Evolutionary conservation across 2,888 invertebrate species (phyloP), one percentile per base, ranked within the genome.

Genomic region (Cataglyphis albicans): DNA sequence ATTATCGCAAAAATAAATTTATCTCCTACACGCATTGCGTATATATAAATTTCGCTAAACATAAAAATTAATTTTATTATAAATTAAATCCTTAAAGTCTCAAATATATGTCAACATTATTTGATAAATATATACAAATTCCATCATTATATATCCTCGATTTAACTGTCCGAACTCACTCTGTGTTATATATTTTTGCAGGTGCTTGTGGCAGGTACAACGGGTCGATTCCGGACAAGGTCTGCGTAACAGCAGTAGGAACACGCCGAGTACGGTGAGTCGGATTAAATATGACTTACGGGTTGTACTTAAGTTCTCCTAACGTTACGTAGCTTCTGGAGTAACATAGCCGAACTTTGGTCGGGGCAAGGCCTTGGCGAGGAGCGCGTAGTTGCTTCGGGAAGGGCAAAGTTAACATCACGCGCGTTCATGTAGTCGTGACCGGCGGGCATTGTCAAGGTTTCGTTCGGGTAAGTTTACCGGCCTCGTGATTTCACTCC

Each of bases 261-360:
- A 68, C 70, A 25, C 44, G 68, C 72, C 57, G 75, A 48, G 29
- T 29, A 59, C 70, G 41, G 80, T 90, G 87, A 86, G 84, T 64
- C 86, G 89, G 92, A 93, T 93, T 94, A 93, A 93, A 91, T 92
- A 92, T 91, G 94, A 93, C 93, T 94, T 93, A 94, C 84, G 57
- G 48, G 61, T 63, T 76, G 92, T 93, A 91, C 91, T 92, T 91
- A 93, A 94, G 93, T 94, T 94, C 70, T 70, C 92, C 91, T 92
- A 91, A 92, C 92, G 92, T 94, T 93, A 94, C 93, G 92, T 89
- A 88, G 87, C 86, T 91, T 86, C 87, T 83, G 75, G 75, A 78
- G 61, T 78, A 70, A 64, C 64, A 67, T 75, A 70, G 55, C 64
- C 82, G 59, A 67, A 88, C 83, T 87, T 85, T 63, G 29, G 32